Evolutionary conservation across 2,113 vertebrate genomes (phyloP).

Genomic region (Podarcis cretensis): DNA sequence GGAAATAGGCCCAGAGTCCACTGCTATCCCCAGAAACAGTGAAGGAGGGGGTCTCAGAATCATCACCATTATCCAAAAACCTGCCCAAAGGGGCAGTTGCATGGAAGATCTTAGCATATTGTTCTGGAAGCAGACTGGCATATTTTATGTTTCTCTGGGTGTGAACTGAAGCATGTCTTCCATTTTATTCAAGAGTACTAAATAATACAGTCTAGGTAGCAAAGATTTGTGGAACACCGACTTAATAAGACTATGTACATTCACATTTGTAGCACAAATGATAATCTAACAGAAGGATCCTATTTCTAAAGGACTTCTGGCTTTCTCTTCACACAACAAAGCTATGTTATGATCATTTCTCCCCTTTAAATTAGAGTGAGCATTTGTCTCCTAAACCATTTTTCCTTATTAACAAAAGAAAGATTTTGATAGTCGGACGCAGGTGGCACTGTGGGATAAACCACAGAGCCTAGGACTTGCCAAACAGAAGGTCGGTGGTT

Average conservation of each 20-base stretch:
- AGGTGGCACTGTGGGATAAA: no score
- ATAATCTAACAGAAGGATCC: not conserved
- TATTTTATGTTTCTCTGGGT: not conserved
- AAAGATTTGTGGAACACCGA: not conserved
- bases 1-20: no score
- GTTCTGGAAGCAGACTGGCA: no score
- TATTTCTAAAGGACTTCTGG: not conserved
- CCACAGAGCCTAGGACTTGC: no score
- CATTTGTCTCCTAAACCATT: slow-evolving; percentile 4
- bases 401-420: slow-evolving; percentile 4
- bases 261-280: not conserved
- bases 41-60: no score
- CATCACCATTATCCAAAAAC: no score
- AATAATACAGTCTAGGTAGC: no score
- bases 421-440: not conserved
- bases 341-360: not conserved
- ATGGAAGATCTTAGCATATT: no score
- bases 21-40: no score
- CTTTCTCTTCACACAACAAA: not conserved
- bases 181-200: not conserved
- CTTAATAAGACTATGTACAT: not conserved
- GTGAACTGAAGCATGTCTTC: not conserved
- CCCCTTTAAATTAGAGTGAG: slow-evolving; percentile 12
- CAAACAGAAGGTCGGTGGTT: no score
- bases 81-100: no score